Percentiles rank a stretch among this genome's conserved stretches.
Evolutionary conservation across 2,113 vertebrate genomes (phyloP).

Genomic region (Tetrao urogallus): DNA sequence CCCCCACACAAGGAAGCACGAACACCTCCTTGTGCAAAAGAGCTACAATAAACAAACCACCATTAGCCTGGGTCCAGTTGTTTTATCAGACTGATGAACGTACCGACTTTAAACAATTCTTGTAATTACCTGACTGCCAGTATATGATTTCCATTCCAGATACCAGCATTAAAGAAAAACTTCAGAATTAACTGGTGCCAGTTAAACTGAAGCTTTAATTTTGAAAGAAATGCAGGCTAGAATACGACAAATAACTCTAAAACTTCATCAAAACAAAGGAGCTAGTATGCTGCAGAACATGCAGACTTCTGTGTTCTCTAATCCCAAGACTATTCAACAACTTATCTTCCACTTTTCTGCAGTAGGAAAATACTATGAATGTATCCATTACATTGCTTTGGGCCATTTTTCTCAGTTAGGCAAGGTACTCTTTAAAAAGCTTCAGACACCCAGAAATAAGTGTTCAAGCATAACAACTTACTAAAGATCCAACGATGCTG

Average conservation of each 20-base stretch:
- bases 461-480: not conserved
- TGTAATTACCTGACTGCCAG: not conserved
- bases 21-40: not conserved
- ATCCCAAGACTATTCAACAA: not conserved
- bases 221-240: not conserved
- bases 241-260: not conserved
- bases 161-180: not conserved
- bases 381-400: not conserved
- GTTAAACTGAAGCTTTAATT: not conserved
- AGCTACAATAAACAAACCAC: not conserved
- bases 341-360: not conserved
- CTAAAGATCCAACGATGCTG: not conserved
- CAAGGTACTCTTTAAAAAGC: not conserved
- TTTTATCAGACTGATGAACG: not conserved
- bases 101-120: not conserved
- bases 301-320: not conserved
- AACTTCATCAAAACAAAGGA: not conserved
- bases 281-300: fast-evolving
- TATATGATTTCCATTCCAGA: not conserved
- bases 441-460: not conserved
- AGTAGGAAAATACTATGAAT: not conserved
- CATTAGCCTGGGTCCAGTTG: not conserved
- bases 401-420: not conserved
- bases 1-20: not conserved
- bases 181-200: not conserved